Percentiles rank a stretch among this genome's conserved stretches.
phyloP scores from a whole-genome alignment of 2,888 invertebrate genomes.

The Chorisops tibialis region DNA sequence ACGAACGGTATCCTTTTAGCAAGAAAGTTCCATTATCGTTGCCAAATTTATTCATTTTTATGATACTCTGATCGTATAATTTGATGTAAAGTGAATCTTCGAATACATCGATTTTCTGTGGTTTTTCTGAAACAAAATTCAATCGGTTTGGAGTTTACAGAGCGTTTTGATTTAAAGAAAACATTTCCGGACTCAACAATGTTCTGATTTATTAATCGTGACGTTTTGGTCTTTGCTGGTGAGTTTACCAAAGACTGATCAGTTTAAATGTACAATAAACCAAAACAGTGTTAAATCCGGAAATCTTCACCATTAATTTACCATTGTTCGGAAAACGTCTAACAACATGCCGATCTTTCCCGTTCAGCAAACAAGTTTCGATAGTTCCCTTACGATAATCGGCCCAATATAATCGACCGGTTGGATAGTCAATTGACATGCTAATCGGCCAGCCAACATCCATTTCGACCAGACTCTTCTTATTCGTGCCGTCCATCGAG shows the following conservation, averaged over 20 bases:
- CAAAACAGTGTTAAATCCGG: too few species aligned
- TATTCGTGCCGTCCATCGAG: constrained; percentile 62
- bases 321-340: constrained; percentile 56
- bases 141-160: background rate
- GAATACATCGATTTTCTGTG: constrained; percentile 70
- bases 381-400: constrained; percentile 75
- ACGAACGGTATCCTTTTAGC: constrained; percentile 58
- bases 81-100: constrained; percentile 68
- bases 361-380: constrained; percentile 67
- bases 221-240: too few species aligned
- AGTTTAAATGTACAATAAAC: too few species aligned
- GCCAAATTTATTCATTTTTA: constrained; percentile 66
- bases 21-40: constrained; percentile 57
- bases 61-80: constrained; percentile 62
- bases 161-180: too few species aligned
- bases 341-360: constrained; percentile 62
- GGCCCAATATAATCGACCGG: constrained; percentile 76
- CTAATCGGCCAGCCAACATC: constrained; percentile 71
- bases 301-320: constrained; percentile 37
- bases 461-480: constrained; percentile 58
- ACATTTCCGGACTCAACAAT: too few species aligned
- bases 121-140: constrained; percentile 53
- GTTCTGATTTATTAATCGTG: too few species aligned
- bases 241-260: too few species aligned
- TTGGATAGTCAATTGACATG: constrained; percentile 71